phyloP scores from a whole-genome alignment of 2,888 invertebrate genomes.

The Drosophila emarginata region DNA sequence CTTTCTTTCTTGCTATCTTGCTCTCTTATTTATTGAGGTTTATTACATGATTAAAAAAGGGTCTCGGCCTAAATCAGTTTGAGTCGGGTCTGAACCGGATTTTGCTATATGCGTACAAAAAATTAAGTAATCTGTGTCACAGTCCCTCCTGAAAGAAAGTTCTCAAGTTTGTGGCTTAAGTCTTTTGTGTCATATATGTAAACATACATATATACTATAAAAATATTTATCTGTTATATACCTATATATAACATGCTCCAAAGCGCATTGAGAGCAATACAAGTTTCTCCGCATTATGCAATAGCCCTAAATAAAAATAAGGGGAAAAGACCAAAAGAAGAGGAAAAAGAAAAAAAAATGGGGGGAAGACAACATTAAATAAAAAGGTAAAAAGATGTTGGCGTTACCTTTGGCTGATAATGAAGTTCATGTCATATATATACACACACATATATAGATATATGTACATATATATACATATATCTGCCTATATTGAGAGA shows the following conservation, averaged over 20 bases:
- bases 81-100: conserved; percentile 33
- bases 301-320: conserved; percentile 72
- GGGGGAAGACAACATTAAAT: conserved; percentile 51
- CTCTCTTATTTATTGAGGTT: conserved; percentile 37
- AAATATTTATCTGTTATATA: conserved; percentile 11
- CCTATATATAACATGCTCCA: conserved; percentile 58
- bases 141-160: conserved; percentile 54
- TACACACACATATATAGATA: conserved; percentile 19
- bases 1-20: not conserved
- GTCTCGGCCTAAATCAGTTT: conserved; percentile 14
- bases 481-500: conserved; percentile 7
- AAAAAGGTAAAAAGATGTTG: conserved; percentile 66
- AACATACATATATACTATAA: not conserved
- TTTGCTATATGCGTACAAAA: conserved; percentile 18
- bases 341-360: conserved; percentile 59
- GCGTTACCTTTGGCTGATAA: conserved; percentile 60
- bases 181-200: conserved; percentile 42
- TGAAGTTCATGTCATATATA: conserved; percentile 70
- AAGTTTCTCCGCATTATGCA: conserved; percentile 77
- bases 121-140: conserved; percentile 61
- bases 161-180: conserved; percentile 69
- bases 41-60: conserved; percentile 47
- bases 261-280: conserved; percentile 67
- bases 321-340: conserved; percentile 54
- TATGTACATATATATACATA: not conserved